These are phyloP conservation scores for Plectrocnemia conspersa DNA, from an alignment of 1,140 invertebrate species.

Conservation along the genomic window DNA sequence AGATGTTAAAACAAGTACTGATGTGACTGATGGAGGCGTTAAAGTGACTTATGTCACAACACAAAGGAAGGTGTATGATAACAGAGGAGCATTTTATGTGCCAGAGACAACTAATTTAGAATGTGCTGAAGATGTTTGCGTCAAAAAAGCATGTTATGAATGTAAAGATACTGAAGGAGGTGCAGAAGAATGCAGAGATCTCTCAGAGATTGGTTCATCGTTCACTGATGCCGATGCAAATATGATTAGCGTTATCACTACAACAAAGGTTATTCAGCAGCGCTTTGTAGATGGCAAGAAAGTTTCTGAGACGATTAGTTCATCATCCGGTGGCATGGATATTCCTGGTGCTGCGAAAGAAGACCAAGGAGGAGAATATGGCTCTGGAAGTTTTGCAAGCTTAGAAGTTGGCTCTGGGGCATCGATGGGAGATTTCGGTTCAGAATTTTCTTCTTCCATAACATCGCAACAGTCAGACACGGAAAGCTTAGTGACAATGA, in stretches of 20 bases:
- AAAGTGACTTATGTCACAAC: conserved; percentile 44
- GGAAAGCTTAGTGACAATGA: conserved; percentile 50
- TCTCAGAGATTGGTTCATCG: conserved; percentile 24
- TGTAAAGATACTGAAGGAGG: conserved; percentile 28
- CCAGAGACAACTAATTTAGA: conserved; percentile 36
- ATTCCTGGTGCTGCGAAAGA: conserved; percentile 39
- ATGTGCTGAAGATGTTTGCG: conserved; percentile 34
- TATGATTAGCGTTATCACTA: conserved; percentile 48
- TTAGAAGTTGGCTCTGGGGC: conserved; percentile 38
- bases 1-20: conserved; percentile 40
- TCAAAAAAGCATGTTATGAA: conserved; percentile 36
- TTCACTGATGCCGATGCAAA: conserved; percentile 39
- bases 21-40: conserved; percentile 13
- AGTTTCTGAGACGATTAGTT: conserved; percentile 52
- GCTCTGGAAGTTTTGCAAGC: conserved; percentile 30
- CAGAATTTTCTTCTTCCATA: conserved; percentile 51
- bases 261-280: conserved; percentile 54
- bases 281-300: conserved; percentile 51
- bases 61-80: conserved; percentile 49
- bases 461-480: conserved; percentile 51
- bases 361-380: conserved; percentile 36
- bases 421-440: conserved; percentile 41
- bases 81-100: conserved; percentile 49
- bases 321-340: conserved; percentile 47
- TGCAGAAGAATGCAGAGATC: background rate